A percentile compares a stretch with the other conserved stretches of the same genome.
Conservation (phyloP, 2,113 vertebrate species). For the Clupea harengus region DNA sequence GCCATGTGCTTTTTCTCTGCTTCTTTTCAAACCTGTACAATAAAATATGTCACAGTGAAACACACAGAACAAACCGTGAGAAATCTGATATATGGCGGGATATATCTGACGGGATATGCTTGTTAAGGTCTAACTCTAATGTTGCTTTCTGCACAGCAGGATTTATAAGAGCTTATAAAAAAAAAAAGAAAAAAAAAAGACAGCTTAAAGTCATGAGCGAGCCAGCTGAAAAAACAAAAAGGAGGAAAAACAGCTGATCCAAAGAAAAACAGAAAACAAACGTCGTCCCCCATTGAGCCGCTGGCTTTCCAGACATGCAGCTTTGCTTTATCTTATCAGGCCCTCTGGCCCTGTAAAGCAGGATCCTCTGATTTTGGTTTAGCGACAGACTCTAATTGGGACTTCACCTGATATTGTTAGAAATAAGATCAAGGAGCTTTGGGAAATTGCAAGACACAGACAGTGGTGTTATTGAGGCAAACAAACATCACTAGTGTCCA, state of each 20-base stretch:
- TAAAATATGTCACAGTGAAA: not conserved
- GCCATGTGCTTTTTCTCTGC: not conserved
- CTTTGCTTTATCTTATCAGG: not conserved
- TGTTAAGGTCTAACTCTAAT: not conserved
- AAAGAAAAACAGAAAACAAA: not conserved
- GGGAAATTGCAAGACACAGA: not conserved
- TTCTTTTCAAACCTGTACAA: not conserved
- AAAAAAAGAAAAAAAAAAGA: not conserved
- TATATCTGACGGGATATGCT: not conserved
- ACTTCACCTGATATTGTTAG: not conserved
- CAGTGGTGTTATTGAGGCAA: not conserved
- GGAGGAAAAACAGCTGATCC: conserved; percentile 6
- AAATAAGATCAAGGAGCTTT: not conserved
- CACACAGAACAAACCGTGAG: not conserved
- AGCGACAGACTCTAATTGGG: not conserved
- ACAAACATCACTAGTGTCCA: not conserved
- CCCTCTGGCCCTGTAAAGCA: not conserved
- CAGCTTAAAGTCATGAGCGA: not conserved
- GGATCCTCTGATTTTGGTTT: not conserved
- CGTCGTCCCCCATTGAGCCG: not conserved
- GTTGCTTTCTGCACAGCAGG: not conserved
- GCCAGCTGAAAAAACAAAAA: conserved; percentile 17
- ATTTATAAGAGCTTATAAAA: not conserved
- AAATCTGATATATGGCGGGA: not conserved
- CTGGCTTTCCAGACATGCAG: not conserved